Percentiles rank a stretch among this genome's conserved stretches.
These are phyloP conservation scores for Oconnorella tubifera DNA, from an alignment of 2,888 invertebrate genomes.

Conservation along the genomic window DNA sequence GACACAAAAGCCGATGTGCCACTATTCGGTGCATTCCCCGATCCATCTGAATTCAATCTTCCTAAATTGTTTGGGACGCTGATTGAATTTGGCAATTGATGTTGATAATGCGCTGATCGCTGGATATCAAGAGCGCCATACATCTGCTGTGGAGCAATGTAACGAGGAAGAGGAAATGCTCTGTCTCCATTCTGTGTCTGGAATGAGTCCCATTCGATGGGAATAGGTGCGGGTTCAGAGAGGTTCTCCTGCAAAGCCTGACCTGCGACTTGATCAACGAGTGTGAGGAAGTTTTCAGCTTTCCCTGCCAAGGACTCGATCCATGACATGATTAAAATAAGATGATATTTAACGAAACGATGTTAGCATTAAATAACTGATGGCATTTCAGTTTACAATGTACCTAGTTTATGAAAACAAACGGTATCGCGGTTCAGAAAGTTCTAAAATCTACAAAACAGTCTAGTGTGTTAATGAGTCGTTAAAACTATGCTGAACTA, in stretches of 20 bases:
- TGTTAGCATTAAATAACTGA: too few species aligned
- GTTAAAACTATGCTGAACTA: too few species aligned
- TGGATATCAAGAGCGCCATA: not conserved
- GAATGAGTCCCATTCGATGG: conserved; percentile 7
- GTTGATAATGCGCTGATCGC: not conserved
- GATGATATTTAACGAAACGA: too few species aligned
- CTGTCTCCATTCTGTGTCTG: not conserved
- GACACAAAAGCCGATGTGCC: not conserved
- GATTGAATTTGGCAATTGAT: not conserved
- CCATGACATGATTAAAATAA: too few species aligned
- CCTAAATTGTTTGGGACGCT: conserved; percentile 11
- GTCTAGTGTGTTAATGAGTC: too few species aligned
- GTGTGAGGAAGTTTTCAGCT: conserved; percentile 72
- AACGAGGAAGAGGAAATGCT: not conserved
- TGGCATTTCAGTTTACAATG: too few species aligned
- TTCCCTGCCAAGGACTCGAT: conserved; percentile 70
- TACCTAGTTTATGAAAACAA: too few species aligned
- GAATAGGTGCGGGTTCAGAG: conserved; percentile 4
- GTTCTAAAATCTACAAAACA: too few species aligned
- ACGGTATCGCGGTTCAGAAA: too few species aligned
- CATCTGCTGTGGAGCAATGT: conserved; percentile 1
- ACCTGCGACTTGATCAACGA: conserved; percentile 72
- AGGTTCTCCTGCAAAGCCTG: conserved; percentile 57
- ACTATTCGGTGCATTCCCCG: too few species aligned
- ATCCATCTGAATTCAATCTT: not conserved